These are phyloP conservation scores for Hyperopisus bebe DNA, from an alignment of 2,113 vertebrate genomes.

Conservation along the genomic window DNA sequence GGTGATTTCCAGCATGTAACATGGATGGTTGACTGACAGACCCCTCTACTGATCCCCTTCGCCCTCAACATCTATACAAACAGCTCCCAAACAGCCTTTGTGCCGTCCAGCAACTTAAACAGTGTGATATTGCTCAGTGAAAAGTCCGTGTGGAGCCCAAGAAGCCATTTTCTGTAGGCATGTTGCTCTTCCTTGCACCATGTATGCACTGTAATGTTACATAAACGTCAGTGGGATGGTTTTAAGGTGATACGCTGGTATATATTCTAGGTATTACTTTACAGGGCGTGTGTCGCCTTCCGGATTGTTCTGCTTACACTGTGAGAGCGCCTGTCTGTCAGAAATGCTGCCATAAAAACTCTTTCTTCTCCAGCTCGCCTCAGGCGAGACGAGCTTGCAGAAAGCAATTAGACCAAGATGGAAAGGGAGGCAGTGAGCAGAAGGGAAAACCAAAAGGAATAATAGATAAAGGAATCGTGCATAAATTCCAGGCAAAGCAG, in stretches of 20 bases:
- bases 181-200: not conserved
- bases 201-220: not conserved
- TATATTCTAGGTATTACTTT: not conserved
- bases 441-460: not conserved
- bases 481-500: not conserved
- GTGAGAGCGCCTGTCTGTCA: not conserved
- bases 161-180: not conserved
- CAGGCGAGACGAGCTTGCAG: not conserved
- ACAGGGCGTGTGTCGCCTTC: not conserved
- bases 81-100: not conserved
- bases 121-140: not conserved
- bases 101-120: not conserved
- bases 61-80: not conserved
- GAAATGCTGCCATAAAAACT: not conserved
- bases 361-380: not conserved
- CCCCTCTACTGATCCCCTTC: not conserved
- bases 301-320: not conserved
- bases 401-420: not conserved
- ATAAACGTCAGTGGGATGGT: not conserved
- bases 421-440: not conserved
- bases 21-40: not conserved
- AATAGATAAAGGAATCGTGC: not conserved
- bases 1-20: not conserved
- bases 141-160: not conserved
- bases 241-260: not conserved